Evolutionary conservation across 2,888 invertebrate genomes (phyloP), one percentile per base, ranked within the genome.

Genomic region (Yponomeuta cagnagella): DNA sequence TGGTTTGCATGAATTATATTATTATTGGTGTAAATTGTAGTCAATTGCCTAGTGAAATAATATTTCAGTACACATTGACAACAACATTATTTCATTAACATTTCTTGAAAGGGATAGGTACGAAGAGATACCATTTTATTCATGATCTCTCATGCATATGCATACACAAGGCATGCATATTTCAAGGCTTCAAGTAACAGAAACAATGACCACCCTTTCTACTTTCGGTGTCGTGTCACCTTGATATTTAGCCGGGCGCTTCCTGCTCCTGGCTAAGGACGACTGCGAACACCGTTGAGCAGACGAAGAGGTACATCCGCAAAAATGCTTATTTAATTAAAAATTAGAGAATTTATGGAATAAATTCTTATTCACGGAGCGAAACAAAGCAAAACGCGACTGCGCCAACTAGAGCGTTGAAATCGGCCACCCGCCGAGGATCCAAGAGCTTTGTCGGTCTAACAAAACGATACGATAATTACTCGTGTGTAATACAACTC

Each of bases 221-320:
- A 79, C 80, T 78, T 80, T 80, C 74, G 76, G 77, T 72, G 71
- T 71, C 72, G 73, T 72, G 76, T 88, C 78, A 80, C 90, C 91
- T 91, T 91, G 90, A 89, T 89, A 91, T 90, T 90, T 88, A 85
- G 76, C 76, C 75, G 76, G 78, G 83, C 77, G 85, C 88, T 90
- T 91, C 90, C 90, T 91, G 88, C 80, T 85, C 76, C 76, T 74
- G 75, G 73, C 79, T 80, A 80, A 87, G 88, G 86, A 85, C 89
- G 77, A 77, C 84, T 73, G 73, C 80, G 75, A 64, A 68, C 65
- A n/a, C 15, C 10, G 12, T 4, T 31, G 67, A 63, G 52, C 58
- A 68, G 33, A 58, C 68, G n/a, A 63, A 63, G 37, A 69, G 48
- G 48, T 48, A 52, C 30, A 30, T 30, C 31, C 23, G 15, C 15